Evolutionary conservation across 2,888 invertebrate species (phyloP), one percentile per base, ranked within the genome.

Genomic region (Hanleya hanleyi): DNA sequence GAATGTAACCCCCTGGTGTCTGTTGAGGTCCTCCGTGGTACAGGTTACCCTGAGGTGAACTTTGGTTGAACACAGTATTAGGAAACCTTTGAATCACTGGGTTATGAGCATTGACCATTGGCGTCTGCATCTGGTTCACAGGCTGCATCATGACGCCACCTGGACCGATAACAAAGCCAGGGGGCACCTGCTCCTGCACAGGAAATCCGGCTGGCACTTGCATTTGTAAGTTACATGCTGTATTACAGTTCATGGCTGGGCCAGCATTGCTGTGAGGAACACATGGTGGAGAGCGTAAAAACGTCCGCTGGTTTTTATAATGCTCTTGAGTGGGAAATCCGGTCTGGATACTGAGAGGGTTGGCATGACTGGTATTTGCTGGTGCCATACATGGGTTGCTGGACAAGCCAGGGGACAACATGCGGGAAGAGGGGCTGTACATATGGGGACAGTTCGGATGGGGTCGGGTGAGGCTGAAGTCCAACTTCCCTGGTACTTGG

Each of bases 401-500:
- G 29, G 22, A 15, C 12, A 57, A 15, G 15, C 22, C 57, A 4
- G 57, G 57, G 18, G 57, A 57, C 47, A 47, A n/a, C 7, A 57
- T 57, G 29, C 15, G 22, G 5, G 57, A 32, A 4, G 57, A 57
- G 57, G 15, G 57, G 26, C 32, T 57, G 57, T 29, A 57, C 57
- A 57, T 4, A 26, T 57, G 22, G 15, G 22, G 57, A 57, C 57
- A 57, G 32, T 57, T 57, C 12, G 57, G 29, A 4, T 15, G 32
- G 29, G 57, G 57, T 57, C 57, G 22, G 4, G 57, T 57, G 22
- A 57, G 64, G 37, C 79, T 79, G 50, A 79, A 77, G 68, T 81
- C 79, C 57, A 81, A 57, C 66, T 81, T 81, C 0, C 69, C 67
- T 9, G 75, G 70, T 36, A 77, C 78, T 57, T 78, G 76, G 64